A percentile compares a stretch with the other conserved stretches of the same genome.
These are phyloP conservation scores for Hydrochoerus hydrochaeris DNA, from an alignment of 2,113 vertebrate species.

Conservation along the genomic window DNA sequence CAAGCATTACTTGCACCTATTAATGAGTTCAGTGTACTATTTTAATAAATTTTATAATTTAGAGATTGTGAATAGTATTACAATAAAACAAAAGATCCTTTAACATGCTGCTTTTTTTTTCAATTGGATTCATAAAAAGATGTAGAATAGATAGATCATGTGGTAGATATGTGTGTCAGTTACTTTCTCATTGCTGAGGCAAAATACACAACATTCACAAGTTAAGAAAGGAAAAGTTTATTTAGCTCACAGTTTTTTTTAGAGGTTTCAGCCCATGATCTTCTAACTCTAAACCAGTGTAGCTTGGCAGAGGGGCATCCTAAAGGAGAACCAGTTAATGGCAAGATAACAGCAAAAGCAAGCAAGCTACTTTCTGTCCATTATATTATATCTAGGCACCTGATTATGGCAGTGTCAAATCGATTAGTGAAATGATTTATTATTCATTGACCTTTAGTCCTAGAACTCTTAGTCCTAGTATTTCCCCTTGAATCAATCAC, in stretches of 20 bases:
- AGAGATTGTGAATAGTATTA: not conserved
- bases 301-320: not conserved
- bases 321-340: not conserved
- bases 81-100: not conserved
- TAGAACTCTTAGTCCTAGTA: not conserved
- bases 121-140: not conserved
- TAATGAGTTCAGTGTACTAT: not conserved
- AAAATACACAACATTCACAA: not conserved
- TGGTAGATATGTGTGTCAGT: not conserved
- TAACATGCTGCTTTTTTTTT: not conserved
- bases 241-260: not conserved
- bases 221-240: not conserved
- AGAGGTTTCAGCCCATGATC: not conserved
- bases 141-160: not conserved
- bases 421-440: not conserved
- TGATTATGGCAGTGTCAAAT: not conserved
- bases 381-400: not conserved
- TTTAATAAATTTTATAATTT: not conserved
- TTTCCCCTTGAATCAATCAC: not conserved
- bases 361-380: not conserved
- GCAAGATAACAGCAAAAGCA: not conserved
- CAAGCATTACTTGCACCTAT: not conserved
- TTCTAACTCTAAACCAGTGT: not conserved
- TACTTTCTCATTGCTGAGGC: not conserved
- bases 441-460: not conserved